phyloP scores from a whole-genome alignment of 2,113 vertebrate species.

The Dicerorhinus sumatrensis region DNA sequence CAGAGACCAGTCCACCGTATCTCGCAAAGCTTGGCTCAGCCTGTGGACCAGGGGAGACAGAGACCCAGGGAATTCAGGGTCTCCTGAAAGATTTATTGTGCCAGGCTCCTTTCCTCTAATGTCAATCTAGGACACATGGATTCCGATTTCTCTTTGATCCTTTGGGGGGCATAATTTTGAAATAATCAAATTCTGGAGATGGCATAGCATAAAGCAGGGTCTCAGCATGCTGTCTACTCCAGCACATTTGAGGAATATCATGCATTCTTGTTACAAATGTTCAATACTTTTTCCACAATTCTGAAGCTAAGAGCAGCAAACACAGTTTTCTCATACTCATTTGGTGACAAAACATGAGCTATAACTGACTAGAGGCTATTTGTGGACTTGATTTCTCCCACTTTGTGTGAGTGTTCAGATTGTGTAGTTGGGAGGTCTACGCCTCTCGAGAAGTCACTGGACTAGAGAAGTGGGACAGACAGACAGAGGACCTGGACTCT shows the following conservation, averaged over 20 bases:
- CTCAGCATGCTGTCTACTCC: neutral
- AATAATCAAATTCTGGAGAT: neutral
- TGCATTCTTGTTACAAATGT: neutral
- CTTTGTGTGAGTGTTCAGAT: neutral
- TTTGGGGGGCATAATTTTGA: neutral
- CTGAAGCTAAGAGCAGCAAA: neutral
- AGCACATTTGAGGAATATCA: neutral
- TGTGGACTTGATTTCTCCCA: neutral
- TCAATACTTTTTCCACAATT: neutral
- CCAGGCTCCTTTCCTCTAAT: neutral
- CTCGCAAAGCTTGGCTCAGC: neutral
- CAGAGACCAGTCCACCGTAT: neutral
- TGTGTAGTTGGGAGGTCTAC: neutral
- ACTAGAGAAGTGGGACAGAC: neutral
- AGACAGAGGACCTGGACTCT: neutral
- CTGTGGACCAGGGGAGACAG: fast-evolving
- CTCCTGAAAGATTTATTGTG: neutral
- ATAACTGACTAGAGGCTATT: neutral
- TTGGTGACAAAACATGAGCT: neutral
- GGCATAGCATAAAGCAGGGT: neutral
- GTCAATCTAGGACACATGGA: neutral
- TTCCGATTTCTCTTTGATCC: neutral
- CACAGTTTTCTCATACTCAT: neutral
- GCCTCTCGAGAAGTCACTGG: neutral
- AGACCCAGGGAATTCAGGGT: neutral